Conservation (phyloP, 2,888 invertebrate species). For the Agapostemon virescens region DNA sequence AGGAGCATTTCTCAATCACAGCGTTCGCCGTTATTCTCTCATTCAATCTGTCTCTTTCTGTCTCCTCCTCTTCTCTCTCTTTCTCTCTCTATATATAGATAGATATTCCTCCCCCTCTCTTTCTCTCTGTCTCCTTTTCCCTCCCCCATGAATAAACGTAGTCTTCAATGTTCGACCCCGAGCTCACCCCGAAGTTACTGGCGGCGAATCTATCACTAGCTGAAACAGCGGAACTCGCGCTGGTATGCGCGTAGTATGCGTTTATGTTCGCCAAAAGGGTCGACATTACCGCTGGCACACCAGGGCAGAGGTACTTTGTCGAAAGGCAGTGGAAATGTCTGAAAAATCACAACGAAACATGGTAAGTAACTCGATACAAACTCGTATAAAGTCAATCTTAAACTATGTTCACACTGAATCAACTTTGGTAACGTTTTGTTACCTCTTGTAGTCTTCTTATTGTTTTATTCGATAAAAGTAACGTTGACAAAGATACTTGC, state of each 20-base stretch:
- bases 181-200: constrained; percentile 98
- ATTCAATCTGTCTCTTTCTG: constrained; percentile 17
- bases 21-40: constrained; percentile 16
- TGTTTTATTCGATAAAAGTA: no score
- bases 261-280: constrained; percentile 99
- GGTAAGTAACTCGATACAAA: not conserved
- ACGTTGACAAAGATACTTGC: not conserved
- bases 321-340: constrained; percentile 99
- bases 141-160: constrained; percentile 29
- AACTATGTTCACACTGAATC: not conserved
- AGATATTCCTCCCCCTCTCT: constrained; percentile 12
- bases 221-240: constrained; percentile 98
- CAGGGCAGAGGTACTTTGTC: constrained; percentile 99
- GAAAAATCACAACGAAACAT: constrained; percentile 69
- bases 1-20: constrained; percentile 65
- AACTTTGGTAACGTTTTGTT: not conserved
- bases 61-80: constrained; percentile 10
- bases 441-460: no score
- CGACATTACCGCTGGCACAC: constrained; percentile 99
- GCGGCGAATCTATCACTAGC: constrained; percentile 99
- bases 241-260: constrained; percentile 99
- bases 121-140: constrained; percentile 18
- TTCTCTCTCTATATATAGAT: no score
- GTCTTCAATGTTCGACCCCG: constrained; percentile 27
- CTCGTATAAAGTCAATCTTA: not conserved